A percentile compares a stretch with the other conserved stretches of the same genome.
phyloP scores from a whole-genome alignment of 2,113 vertebrate genomes.

The Numida meleagris region DNA sequence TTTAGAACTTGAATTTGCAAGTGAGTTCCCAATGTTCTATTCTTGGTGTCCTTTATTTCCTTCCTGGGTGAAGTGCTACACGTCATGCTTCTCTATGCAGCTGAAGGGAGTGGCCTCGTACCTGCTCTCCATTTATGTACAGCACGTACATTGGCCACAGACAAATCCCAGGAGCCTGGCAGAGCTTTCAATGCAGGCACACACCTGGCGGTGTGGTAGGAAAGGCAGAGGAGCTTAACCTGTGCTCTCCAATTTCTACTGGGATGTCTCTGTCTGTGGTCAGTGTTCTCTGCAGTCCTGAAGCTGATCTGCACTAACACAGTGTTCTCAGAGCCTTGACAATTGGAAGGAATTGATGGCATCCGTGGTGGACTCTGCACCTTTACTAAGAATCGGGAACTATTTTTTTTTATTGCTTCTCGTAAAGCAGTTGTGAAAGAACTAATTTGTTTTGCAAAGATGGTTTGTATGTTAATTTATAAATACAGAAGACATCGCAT shows the following conservation, averaged over 20 bases:
- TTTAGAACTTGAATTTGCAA: background rate
- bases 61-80: constrained; percentile 9
- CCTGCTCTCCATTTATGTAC: background rate
- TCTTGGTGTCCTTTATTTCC: constrained; percentile 23
- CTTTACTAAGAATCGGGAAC: too few relatives aligned
- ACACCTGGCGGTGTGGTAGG: rapidly evolving
- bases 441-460: background rate
- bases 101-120: background rate
- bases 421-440: background rate
- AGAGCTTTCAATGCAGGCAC: background rate
- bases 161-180: background rate
- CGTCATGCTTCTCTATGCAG: background rate
- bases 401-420: background rate
- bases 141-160: rapidly evolving
- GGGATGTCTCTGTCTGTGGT: background rate
- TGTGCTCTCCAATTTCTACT: background rate
- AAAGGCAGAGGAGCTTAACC: background rate
- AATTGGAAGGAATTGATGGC: background rate
- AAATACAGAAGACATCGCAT: background rate
- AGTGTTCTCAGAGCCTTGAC: background rate
- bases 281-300: rapidly evolving
- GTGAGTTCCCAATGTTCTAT: background rate
- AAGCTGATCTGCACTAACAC: background rate
- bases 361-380: too few relatives aligned
- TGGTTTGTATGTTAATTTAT: background rate